Evolutionary conservation across 2,888 invertebrate genomes (phyloP).

Genomic region (Pollenia amentaria): DNA sequence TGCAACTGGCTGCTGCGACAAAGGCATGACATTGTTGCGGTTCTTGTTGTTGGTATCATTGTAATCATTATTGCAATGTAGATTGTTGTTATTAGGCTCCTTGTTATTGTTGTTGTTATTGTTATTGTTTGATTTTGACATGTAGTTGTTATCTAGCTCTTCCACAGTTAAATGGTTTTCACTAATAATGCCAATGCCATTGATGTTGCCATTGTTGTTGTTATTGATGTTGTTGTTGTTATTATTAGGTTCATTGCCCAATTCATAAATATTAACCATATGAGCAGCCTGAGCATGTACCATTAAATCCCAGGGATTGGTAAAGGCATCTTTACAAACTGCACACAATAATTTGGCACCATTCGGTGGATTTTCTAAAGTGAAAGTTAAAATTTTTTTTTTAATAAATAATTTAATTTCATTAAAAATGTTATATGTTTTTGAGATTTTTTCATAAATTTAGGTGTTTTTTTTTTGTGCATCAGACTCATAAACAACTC

Average conservation of each 20-base stretch:
- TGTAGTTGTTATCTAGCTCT: conserved; percentile 77
- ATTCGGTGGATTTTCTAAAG: conserved; percentile 82
- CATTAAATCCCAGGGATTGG: conserved; percentile 89
- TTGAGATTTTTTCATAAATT: not conserved
- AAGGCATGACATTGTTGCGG: conserved; percentile 71
- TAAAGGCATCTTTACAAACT: conserved; percentile 88
- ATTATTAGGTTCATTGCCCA: conserved; percentile 84
- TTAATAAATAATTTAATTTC: not conserved
- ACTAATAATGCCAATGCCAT: conserved; percentile 32
- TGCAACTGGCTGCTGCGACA: conserved; percentile 38
- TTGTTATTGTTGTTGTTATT: conserved; percentile 78
- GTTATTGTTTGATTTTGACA: conserved; percentile 72
- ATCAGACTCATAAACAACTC: conserved; percentile 80
- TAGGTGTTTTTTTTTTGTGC: not conserved
- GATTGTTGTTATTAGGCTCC: conserved; percentile 62
- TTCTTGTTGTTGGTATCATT: conserved; percentile 70
- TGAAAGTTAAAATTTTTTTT: conserved; percentile 46
- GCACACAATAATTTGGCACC: conserved; percentile 87
- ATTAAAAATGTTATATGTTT: not conserved
- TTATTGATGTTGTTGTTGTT: conserved; percentile 74
- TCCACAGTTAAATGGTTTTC: conserved; percentile 63
- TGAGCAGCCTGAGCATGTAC: conserved; percentile 89
- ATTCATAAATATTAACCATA: conserved; percentile 89
- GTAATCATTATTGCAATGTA: conserved; percentile 60
- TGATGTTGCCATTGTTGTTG: conserved; percentile 66